Evolutionary conservation across 2,113 vertebrate species (phyloP).

Genomic region (Mesembrinibis cayennensis): DNA sequence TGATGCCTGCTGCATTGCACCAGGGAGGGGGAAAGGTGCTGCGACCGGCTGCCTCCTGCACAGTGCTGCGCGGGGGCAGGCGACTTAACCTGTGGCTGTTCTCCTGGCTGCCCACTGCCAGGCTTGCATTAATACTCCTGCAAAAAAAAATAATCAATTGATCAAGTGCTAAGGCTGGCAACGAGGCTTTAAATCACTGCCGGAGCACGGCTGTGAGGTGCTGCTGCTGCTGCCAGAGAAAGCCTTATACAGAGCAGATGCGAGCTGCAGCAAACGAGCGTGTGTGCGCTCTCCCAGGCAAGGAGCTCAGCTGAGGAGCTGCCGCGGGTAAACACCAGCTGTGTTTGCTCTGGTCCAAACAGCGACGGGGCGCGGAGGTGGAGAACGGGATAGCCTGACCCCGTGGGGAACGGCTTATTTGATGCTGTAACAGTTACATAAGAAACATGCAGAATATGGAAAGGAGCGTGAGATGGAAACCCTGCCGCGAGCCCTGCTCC

Average conservation of each 20-base stretch:
- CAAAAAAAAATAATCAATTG: not conserved
- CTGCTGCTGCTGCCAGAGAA: not conserved
- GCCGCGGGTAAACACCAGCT: conserved; percentile 43
- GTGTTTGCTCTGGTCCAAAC: not conserved
- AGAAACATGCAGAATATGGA: rapidly evolving
- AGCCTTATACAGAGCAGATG: not conserved
- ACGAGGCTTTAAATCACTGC: not conserved
- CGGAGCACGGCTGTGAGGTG: not conserved
- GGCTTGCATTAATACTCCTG: not conserved
- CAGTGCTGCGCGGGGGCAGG: not conserved
- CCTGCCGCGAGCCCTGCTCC: rapidly evolving
- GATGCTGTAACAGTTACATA: not conserved
- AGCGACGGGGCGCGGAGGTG: not conserved
- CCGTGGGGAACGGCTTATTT: not conserved
- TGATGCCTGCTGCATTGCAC: rapidly evolving
- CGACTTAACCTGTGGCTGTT: not conserved
- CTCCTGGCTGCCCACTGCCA: not conserved
- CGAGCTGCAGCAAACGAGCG: rapidly evolving
- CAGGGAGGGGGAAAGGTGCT: not conserved
- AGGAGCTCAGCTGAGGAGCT: not conserved
- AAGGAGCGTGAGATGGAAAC: not conserved
- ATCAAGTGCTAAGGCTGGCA: not conserved
- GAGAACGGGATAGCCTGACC: not conserved
- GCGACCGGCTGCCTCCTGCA: not conserved
- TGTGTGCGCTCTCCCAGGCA: not conserved